Conservation (phyloP, 1,140 invertebrate species). For the Periplaneta americana region DNA sequence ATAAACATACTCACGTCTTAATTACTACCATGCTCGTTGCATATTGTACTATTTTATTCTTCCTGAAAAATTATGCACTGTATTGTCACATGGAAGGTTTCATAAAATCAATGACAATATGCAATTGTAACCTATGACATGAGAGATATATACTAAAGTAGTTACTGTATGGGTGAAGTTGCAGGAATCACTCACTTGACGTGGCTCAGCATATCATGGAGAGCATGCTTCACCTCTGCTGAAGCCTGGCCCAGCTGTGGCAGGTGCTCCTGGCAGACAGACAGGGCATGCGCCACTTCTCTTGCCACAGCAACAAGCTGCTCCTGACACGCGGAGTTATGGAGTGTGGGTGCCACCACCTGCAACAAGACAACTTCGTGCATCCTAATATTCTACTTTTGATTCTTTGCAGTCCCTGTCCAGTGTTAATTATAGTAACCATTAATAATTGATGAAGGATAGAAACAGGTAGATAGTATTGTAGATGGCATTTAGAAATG, state of each 20-base stretch:
- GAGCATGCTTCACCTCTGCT: slow-evolving; percentile 78
- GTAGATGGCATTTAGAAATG: too few species aligned
- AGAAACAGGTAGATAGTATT: too few species aligned
- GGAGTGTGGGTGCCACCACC: slow-evolving; percentile 79
- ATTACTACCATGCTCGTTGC: not conserved
- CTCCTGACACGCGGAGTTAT: slow-evolving; percentile 88
- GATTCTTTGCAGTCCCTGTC: too few species aligned
- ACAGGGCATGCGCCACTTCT: slow-evolving; percentile 87
- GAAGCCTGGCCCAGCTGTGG: slow-evolving; percentile 79
- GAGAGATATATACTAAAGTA: not conserved
- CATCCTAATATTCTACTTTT: too few species aligned
- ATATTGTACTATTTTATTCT: not conserved
- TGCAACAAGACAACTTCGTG: slow-evolving; percentile 25
- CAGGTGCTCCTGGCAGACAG: slow-evolving; percentile 72
- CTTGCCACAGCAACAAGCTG: slow-evolving; percentile 89
- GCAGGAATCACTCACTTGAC: slow-evolving; percentile 53
- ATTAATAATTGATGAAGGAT: too few species aligned
- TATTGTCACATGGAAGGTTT: too few species aligned
- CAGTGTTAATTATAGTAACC: too few species aligned
- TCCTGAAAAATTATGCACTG: too few species aligned
- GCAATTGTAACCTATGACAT: slow-evolving; percentile 21
- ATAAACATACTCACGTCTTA: too few species aligned
- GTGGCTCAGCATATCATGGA: slow-evolving; percentile 88
- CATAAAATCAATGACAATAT: too few species aligned
- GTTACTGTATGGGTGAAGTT: not conserved